Evolutionary conservation across 2,797 vertebrate species (phyloP).

Genomic region (Darevskia mixta): DNA sequence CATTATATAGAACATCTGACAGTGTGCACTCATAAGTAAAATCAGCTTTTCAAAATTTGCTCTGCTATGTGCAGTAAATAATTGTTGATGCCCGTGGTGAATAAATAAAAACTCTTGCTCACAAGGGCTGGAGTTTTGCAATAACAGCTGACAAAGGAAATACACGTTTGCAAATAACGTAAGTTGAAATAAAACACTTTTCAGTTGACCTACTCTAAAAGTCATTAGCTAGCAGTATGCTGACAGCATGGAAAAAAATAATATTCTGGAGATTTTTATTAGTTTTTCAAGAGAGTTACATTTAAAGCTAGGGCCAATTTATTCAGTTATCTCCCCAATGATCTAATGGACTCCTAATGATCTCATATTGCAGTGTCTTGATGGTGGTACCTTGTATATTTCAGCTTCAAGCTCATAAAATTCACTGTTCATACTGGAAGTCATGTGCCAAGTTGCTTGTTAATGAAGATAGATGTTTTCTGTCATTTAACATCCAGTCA

Average conservation of each 20-base stretch:
- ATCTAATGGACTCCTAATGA: background rate
- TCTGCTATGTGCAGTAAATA: slow-evolving; percentile 37
- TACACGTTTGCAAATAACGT: slow-evolving; percentile 42
- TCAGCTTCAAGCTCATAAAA: background rate
- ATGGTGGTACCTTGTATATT: background rate
- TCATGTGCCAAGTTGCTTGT: background rate
- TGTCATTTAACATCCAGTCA: background rate
- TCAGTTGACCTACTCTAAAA: slow-evolving; percentile 63
- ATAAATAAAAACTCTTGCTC: slow-evolving; percentile 39
- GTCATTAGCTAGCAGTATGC: slow-evolving; percentile 60
- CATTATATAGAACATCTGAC: background rate
- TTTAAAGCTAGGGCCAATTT: background rate
- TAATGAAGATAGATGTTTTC: background rate
- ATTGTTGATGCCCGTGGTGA: slow-evolving; percentile 28
- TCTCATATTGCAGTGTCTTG: background rate
- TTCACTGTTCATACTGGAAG: background rate
- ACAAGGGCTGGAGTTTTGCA: slow-evolving; percentile 31
- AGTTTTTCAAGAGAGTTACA: slow-evolving; percentile 27
- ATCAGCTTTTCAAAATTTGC: slow-evolving; percentile 34
- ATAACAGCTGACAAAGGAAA: slow-evolving; percentile 65
- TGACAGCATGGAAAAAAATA: slow-evolving; percentile 53
- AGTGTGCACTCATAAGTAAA: background rate
- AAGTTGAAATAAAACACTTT: slow-evolving; percentile 56
- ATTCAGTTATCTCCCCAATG: slow-evolving; percentile 15
- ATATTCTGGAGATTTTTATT: slow-evolving; percentile 1